Conservation (phyloP, 2,113 vertebrate species). For the Leptocoma aspasia region DNA sequence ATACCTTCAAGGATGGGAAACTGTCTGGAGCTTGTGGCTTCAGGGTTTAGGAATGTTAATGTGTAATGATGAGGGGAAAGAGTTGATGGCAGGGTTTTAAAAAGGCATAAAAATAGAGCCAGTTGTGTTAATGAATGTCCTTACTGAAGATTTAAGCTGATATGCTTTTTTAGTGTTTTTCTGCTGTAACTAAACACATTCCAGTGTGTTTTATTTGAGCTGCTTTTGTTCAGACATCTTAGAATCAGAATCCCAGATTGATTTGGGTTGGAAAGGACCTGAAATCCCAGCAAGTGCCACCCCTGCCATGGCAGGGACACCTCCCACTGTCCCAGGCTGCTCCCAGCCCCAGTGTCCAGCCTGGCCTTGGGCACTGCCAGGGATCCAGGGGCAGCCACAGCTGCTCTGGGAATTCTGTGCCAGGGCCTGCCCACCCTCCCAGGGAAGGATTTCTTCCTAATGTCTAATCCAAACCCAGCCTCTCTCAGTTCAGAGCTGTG, state of each 20-base stretch:
- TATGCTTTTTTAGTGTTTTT: not conserved
- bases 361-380: not conserved
- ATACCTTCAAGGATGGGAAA: not conserved
- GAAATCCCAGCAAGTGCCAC: rapidly evolving
- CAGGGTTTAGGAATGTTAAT: not conserved
- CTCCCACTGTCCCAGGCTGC: not conserved
- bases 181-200: not conserved
- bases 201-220: not conserved
- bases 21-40: not conserved
- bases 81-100: not conserved
- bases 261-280: not conserved
- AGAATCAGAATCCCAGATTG: not conserved
- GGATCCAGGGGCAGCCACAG: not conserved
- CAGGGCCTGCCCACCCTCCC: rapidly evolving
- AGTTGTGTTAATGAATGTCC: not conserved
- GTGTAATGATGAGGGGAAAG: not conserved
- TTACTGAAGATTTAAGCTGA: not conserved
- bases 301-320: not conserved
- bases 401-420: not conserved
- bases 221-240: not conserved
- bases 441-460: not conserved
- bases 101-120: not conserved
- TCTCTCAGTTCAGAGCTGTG: not conserved
- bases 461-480: not conserved
- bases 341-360: not conserved